Percentiles rank a stretch among this genome's conserved stretches.
Evolutionary conservation across 2,888 invertebrate species (phyloP).

Genomic region (Gastrophysa polygoni): DNA sequence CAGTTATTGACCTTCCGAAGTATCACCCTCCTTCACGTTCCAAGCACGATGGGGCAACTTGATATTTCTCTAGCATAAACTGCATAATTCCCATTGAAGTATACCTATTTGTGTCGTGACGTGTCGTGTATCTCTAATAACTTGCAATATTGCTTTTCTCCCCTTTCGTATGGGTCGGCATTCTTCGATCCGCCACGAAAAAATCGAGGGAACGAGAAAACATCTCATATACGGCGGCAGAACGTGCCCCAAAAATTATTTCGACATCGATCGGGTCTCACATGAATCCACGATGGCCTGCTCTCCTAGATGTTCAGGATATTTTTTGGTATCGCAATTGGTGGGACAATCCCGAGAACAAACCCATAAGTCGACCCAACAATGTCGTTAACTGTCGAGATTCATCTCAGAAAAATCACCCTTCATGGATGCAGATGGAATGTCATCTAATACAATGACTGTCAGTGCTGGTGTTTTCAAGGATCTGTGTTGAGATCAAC

Average conservation of each 20-base stretch:
- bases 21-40: no score
- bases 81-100: constrained; percentile 15
- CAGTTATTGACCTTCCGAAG: no score
- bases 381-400: no score
- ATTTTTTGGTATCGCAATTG: no score
- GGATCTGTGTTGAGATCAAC: no score
- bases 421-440: no score
- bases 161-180: constrained; percentile 3
- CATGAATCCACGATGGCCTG: constrained; percentile 35
- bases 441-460: no score
- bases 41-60: background rate
- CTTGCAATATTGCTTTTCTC: constrained; percentile 8
- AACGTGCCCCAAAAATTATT: constrained; percentile 37
- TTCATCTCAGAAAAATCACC: no score
- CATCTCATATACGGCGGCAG: constrained; percentile 32
- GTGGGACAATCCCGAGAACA: no score
- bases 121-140: constrained; percentile 14
- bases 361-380: no score
- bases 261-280: constrained; percentile 33
- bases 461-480: no score
- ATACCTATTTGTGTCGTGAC: constrained; percentile 17
- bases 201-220: constrained; percentile 11
- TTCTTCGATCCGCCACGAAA: constrained; percentile 15
- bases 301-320: no score
- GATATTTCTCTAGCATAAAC: constrained; percentile 5